Conservation (phyloP, 2,888 invertebrate species). For the Limnephilus auricula region DNA sequence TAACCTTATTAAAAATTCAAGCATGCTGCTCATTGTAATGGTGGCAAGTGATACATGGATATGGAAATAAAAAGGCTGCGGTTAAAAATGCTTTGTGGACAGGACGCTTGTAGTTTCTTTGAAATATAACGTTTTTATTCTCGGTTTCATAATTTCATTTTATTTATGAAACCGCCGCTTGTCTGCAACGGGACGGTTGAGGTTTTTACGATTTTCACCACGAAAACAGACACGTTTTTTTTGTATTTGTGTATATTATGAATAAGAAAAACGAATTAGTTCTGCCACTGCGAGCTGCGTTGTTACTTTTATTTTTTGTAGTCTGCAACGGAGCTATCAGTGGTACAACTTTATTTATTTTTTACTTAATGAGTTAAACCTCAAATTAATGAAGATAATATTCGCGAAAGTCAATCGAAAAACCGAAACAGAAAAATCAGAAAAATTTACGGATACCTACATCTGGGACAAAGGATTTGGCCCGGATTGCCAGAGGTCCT, state of each 20-base stretch:
- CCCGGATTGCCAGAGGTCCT: too few species aligned
- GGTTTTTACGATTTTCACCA: neutral
- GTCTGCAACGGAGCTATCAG: neutral
- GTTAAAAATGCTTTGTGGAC: neutral
- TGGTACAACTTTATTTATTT: too few species aligned
- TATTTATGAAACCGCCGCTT: neutral
- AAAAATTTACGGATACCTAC: too few species aligned
- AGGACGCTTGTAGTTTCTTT: neutral
- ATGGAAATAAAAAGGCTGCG: neutral
- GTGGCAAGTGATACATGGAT: neutral
- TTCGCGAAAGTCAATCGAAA: too few species aligned
- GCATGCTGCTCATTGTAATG: neutral
- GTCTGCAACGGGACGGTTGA: neutral
- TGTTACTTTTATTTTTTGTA: neutral
- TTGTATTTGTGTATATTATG: neutral
- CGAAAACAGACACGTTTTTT: neutral
- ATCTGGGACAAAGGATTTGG: too few species aligned
- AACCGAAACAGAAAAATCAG: too few species aligned
- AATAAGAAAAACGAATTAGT: neutral
- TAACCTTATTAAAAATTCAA: neutral
- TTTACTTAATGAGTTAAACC: too few species aligned
- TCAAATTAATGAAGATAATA: too few species aligned
- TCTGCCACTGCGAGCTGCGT: neutral
- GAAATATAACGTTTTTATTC: too few species aligned
- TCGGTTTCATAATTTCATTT: neutral